Evolutionary conservation across 92 coral and sea anemone genomes (phyloP), one percentile per base, ranked within the genome.

Genomic region (Desmophyllum pertusum): DNA sequence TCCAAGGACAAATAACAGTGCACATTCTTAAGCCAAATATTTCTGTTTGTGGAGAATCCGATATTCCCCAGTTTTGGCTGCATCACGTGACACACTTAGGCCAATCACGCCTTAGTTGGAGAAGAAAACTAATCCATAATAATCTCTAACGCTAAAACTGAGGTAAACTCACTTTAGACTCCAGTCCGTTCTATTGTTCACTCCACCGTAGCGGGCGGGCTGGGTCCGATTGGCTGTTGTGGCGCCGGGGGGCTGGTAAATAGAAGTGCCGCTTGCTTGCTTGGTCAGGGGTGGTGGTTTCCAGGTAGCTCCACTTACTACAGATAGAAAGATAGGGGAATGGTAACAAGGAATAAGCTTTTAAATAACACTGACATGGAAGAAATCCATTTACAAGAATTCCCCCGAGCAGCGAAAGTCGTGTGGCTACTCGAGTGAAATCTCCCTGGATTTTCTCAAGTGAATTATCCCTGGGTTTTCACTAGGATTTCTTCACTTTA

Each of bases 231-330:
- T 79, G 21, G 86, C 55, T 39, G 76, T 65, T 62, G 89, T 27
- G 38, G 95, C 97, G 10, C 98, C 98, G 14, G 98, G 98, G 48
- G 98, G 98, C 80, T 95, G 94, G 79, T 91, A 95, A 75, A 92
- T 86, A 10, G 95, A 84, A 25, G 94, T 90, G 77, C 98, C 98
- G 69, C 98, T 95, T 11, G 91, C 93, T 70, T 95, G 98, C 59
- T 86, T 90, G 84, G 92, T 88, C 41, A 95, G 92, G 53, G 83
- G 84, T 10, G 95, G 98, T 17, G 98, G 98, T 52, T 95, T 95
- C 95, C 95, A 90, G 29, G 88, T 88, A 83, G 89, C 90, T 64
- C 96, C 91, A 23, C 89, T 84, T 64, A 90, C 94, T 89, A 43
- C 7, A 21, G 11, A 27, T 18, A 38, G 50, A 48, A n/a, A 17